phyloP scores from a whole-genome alignment of 1,140 invertebrate species.

The Drosophila grimshawi region DNA sequence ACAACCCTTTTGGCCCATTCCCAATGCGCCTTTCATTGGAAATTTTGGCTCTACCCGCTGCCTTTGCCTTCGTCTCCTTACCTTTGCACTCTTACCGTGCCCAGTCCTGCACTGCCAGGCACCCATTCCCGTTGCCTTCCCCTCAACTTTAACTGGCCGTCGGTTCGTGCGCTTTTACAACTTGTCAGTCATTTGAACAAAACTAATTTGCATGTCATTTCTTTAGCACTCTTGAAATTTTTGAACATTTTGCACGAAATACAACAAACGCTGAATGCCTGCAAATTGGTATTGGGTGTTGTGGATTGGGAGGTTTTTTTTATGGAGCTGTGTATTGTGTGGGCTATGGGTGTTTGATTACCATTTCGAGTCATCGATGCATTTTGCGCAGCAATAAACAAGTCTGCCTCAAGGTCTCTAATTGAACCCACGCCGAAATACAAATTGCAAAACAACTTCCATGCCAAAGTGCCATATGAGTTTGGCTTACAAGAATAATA shows the following conservation, averaged over 20 bases:
- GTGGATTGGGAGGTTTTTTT: not conserved
- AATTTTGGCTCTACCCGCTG: constrained; percentile 45
- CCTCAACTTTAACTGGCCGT: not conserved
- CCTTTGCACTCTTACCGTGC: not conserved
- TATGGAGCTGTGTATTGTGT: not conserved
- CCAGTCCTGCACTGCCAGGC: not conserved
- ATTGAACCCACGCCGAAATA: not conserved
- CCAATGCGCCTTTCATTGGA: constrained; percentile 51
- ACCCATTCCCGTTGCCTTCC: not conserved
- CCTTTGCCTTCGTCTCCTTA: constrained; percentile 25
- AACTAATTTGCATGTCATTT: constrained; percentile 84
- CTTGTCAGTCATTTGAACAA: constrained; percentile 84
- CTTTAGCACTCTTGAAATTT: constrained; percentile 80
- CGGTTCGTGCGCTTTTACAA: constrained; percentile 63
- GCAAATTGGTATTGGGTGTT: not conserved
- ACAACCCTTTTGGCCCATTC: constrained; percentile 20
- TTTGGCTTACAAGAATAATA: too few species aligned
- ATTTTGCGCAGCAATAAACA: constrained; percentile 18
- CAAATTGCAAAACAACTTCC: too few species aligned
- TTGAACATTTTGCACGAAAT: constrained; percentile 64
- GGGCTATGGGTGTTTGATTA: constrained; percentile 8
- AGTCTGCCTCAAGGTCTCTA: constrained; percentile 7
- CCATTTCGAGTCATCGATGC: constrained; percentile 6
- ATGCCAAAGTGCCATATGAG: too few species aligned
- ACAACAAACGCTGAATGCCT: constrained; percentile 29